phyloP scores from a whole-genome alignment of 2,113 vertebrate genomes.

The Oreochromis tanganicae region DNA sequence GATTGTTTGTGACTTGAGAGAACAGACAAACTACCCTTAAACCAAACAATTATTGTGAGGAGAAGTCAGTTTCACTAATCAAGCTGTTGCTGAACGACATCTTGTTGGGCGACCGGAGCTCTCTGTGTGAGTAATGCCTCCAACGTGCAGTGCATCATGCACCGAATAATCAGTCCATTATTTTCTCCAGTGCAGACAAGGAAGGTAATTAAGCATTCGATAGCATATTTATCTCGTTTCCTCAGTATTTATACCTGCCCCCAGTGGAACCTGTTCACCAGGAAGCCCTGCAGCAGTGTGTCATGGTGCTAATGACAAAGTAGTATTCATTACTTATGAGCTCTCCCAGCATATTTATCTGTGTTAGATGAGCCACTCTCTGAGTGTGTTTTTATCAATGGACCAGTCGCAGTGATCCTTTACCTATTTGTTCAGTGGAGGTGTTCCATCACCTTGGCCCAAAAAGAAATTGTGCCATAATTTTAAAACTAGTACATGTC shows the following conservation, averaged over 20 bases:
- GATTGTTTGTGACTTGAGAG: background rate
- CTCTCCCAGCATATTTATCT: background rate
- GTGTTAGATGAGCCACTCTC: background rate
- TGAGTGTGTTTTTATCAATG: background rate
- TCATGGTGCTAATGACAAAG: background rate
- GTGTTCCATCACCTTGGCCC: background rate
- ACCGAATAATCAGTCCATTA: slow-evolving; percentile 42
- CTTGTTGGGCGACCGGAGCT: background rate
- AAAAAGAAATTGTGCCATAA: background rate
- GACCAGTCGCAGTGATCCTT: background rate
- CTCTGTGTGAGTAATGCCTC: slow-evolving; percentile 22
- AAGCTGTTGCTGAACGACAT: slow-evolving; percentile 11
- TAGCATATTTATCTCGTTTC: slow-evolving; percentile 53
- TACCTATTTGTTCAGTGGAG: background rate
- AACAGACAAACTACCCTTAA: background rate
- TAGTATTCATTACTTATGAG: slow-evolving; percentile 7
- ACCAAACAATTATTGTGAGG: background rate
- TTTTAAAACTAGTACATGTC: background rate
- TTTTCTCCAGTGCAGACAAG: slow-evolving; percentile 22
- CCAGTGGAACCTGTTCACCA: background rate
- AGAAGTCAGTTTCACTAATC: background rate
- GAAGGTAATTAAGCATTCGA: slow-evolving; percentile 56
- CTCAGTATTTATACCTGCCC: slow-evolving; percentile 36
- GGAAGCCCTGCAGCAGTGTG: slow-evolving; percentile 9
- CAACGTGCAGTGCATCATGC: background rate